Evolutionary conservation across 2,888 invertebrate species (phyloP).

Genomic region (Ypsolopha sequella): DNA sequence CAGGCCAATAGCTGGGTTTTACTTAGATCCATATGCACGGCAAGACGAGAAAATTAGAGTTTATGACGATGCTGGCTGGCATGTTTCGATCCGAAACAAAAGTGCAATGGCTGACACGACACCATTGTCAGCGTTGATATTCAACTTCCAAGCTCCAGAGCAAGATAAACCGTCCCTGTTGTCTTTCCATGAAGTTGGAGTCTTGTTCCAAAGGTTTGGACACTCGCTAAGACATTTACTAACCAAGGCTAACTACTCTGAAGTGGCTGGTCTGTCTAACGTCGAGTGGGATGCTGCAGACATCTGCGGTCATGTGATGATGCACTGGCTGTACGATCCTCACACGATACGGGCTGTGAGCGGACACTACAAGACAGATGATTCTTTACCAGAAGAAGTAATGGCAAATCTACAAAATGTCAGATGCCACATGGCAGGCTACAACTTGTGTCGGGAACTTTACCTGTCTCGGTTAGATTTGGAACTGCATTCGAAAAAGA

Average conservation of each 20-base stretch:
- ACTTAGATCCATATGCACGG: slow-evolving; percentile 84
- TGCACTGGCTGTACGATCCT: slow-evolving; percentile 82
- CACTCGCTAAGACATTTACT: slow-evolving; percentile 88
- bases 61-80: slow-evolving; percentile 78
- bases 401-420: slow-evolving; percentile 74
- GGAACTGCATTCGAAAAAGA: slow-evolving; percentile 80
- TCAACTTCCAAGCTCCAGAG: slow-evolving; percentile 81
- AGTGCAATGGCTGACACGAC: slow-evolving; percentile 73
- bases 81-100: slow-evolving; percentile 81
- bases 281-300: slow-evolving; percentile 96
- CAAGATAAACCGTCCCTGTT: slow-evolving; percentile 77
- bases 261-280: slow-evolving; percentile 87
- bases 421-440: slow-evolving; percentile 82
- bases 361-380: slow-evolving; percentile 80
- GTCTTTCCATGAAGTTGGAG: slow-evolving; percentile 79
- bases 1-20: slow-evolving; percentile 84
- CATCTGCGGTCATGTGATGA: slow-evolving; percentile 86
- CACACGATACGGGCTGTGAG: slow-evolving; percentile 73
- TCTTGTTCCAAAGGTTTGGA: slow-evolving; percentile 89
- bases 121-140: slow-evolving; percentile 86
- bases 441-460: slow-evolving; percentile 83
- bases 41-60: slow-evolving; percentile 73
- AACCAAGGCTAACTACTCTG: slow-evolving; percentile 84
- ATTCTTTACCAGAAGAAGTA: slow-evolving; percentile 75
- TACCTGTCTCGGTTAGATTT: slow-evolving; percentile 88